phyloP scores from a whole-genome alignment of 1,140 invertebrate genomes.

The Drosophila saltans region DNA sequence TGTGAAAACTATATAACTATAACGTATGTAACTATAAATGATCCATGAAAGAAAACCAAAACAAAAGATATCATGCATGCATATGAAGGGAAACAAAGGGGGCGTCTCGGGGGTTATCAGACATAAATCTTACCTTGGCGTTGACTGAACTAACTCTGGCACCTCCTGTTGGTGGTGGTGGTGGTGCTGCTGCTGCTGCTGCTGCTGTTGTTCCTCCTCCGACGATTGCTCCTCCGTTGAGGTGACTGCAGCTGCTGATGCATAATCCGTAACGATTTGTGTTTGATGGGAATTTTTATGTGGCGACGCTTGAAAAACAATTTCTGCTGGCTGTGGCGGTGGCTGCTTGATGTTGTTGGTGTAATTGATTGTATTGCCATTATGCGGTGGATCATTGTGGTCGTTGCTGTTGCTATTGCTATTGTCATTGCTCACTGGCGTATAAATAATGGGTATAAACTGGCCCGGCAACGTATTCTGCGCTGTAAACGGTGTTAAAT shows the following conservation, averaged over 20 bases:
- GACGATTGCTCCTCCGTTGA: slow-evolving; percentile 45
- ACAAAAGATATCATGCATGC: slow-evolving; percentile 16
- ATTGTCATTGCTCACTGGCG: slow-evolving; percentile 64
- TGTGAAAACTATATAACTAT: slow-evolving; percentile 42
- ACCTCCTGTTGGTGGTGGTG: slow-evolving; percentile 21
- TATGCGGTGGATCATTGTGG: slow-evolving; percentile 43
- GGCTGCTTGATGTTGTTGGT: slow-evolving; percentile 48
- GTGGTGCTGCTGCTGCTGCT: slow-evolving; percentile 32
- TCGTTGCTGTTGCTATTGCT: slow-evolving; percentile 71
- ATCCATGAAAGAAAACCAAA: slow-evolving; percentile 12
- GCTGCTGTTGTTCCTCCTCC: slow-evolving; percentile 28
- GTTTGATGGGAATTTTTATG: slow-evolving; percentile 76
- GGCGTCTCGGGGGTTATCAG: not conserved
- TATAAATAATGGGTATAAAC: slow-evolving; percentile 82
- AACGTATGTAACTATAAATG: not conserved
- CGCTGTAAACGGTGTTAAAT: slow-evolving; percentile 82
- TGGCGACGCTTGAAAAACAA: slow-evolving; percentile 53
- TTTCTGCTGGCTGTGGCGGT: slow-evolving; percentile 49
- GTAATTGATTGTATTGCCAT: slow-evolving; percentile 73
- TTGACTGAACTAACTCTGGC: slow-evolving; percentile 28
- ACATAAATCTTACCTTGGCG: slow-evolving; percentile 63
- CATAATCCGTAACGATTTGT: slow-evolving; percentile 73
- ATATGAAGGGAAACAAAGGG: not conserved
- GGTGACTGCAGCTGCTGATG: slow-evolving; percentile 31
- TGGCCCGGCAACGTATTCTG: slow-evolving; percentile 82